Base-by-base conservation (phyloP, 2,797 vertebrate species). In the Pogonophryne albipinna region DNA sequence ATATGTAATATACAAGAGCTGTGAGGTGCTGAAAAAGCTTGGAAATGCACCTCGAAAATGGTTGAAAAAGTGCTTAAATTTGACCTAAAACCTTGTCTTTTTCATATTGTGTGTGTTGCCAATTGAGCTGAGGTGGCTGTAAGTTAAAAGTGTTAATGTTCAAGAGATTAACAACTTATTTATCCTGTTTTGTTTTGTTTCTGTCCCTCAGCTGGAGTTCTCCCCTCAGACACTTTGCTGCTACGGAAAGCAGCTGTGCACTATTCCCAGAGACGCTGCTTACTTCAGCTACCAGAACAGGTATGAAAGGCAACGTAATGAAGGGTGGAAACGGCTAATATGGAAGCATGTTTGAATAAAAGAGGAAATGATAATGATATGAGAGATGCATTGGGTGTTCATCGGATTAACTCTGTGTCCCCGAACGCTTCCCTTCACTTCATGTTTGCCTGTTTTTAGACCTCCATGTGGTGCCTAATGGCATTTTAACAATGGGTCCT, bases 211-310 rank as follows among this genome's bases (percentile, higher is more conserved):
- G 95, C 75, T 95, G 92, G 95, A 95, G 91, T 95, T 95, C 87
- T 99, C 98, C 2, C 98, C 98, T 77, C 98, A 99, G 94, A 99
- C 98, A 49, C 93, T 99, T 70, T 99, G 98, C 96, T 99, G 98
- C 94, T 99, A 99, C 76, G 98, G 98, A 78, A 99, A 99, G 95
- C 98, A 99, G 94, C 93, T 99, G 16, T 99, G 98, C 93, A 99
- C 98, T 68, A 99, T 99, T 90, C 97, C 98, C 79, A 93, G 97
- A 89, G 98, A 99, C 82, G 97, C 97, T 88, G 97, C 97, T 87
- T 99, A 99, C 91, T 99, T 99, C 94, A 99, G 98, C 93, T 99
- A 99, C 91, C 98, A 99, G 93, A 99, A 99, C 96, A 99, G 98
- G 98, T 99, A 96, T 57, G 84, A 8, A 66, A 20, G 67, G 46